Conservation (phyloP, 2,888 invertebrate species). For the Hyalella azteca region DNA sequence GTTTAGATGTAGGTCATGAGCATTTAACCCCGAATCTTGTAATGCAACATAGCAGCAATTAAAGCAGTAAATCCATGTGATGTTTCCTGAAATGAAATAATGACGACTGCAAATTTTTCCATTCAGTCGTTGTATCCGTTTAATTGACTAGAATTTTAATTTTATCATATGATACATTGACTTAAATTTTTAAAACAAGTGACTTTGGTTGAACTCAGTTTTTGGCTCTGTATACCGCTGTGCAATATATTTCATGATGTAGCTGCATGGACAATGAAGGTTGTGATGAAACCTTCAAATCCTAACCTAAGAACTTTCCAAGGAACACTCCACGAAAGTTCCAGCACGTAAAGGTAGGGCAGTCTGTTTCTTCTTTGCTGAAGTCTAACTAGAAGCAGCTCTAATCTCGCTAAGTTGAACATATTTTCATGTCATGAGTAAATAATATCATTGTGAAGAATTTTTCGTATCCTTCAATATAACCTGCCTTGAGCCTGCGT, state of each 20-base stretch:
- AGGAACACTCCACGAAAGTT: slow-evolving; percentile 2
- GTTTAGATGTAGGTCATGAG: no score
- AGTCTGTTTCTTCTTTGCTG: not conserved
- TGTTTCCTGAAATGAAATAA: no score
- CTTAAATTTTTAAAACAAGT: not conserved
- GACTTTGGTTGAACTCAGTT: not conserved
- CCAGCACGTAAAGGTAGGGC: not conserved
- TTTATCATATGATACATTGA: no score
- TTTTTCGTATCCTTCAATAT: not conserved
- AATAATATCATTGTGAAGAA: slow-evolving; percentile 18
- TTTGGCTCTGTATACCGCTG: not conserved
- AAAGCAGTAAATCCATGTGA: no score
- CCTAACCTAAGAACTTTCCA: slow-evolving; percentile 20
- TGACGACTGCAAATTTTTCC: no score
- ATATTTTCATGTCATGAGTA: slow-evolving; percentile 27
- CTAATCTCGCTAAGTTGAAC: not conserved
- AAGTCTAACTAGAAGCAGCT: not conserved
- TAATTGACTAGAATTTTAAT: no score
- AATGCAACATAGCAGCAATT: no score
- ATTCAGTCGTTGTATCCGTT: no score
- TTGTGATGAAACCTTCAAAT: slow-evolving; percentile 17
- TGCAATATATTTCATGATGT: slow-evolving; percentile 7
- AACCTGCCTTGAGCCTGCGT: no score
- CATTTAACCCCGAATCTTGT: no score
- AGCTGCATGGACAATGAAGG: slow-evolving; percentile 1